Percentiles rank a stretch among this genome's conserved stretches.
Conservation (phyloP, 2,113 vertebrate species). For the Ceuthmochares aereus region DNA sequence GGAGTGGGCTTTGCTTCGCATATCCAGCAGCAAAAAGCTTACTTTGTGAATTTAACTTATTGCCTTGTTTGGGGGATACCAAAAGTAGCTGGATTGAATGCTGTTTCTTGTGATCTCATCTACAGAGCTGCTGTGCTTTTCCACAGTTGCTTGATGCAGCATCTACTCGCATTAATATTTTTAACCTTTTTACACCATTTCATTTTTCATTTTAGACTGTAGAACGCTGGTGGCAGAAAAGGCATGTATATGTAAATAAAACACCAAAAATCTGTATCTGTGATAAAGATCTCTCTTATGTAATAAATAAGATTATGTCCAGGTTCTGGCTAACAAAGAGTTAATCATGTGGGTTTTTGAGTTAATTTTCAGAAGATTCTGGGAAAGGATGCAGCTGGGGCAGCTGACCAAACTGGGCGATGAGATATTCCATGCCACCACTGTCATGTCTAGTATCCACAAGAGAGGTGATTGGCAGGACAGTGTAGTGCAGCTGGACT, state of each 20-base stretch:
- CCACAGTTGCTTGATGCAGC: not conserved
- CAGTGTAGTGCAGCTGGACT: too few species aligned
- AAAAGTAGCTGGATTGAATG: not conserved
- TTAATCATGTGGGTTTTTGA: too few species aligned
- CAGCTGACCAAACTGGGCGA: too few species aligned
- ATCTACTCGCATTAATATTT: not conserved
- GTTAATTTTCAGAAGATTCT: too few species aligned
- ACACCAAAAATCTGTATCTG: not conserved
- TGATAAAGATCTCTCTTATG: too few species aligned
- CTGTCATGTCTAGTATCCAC: too few species aligned
- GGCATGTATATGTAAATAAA: not conserved
- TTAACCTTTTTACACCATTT: not conserved
- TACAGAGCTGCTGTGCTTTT: not conserved
- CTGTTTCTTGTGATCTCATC: not conserved
- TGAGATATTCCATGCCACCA: too few species aligned
- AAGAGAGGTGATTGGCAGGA: too few species aligned
- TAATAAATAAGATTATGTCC: too few species aligned
- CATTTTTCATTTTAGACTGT: not conserved
- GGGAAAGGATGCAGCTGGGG: too few species aligned
- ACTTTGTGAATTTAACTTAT: not conserved
- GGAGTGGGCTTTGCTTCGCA: not conserved
- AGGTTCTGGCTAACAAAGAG: too few species aligned
- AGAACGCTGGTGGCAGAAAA: not conserved
- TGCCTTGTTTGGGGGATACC: not conserved
- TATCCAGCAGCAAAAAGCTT: not conserved